Base-by-base conservation (phyloP, 2,113 vertebrate species). In the Sinocyclocheilus maitianheensis region DNA sequence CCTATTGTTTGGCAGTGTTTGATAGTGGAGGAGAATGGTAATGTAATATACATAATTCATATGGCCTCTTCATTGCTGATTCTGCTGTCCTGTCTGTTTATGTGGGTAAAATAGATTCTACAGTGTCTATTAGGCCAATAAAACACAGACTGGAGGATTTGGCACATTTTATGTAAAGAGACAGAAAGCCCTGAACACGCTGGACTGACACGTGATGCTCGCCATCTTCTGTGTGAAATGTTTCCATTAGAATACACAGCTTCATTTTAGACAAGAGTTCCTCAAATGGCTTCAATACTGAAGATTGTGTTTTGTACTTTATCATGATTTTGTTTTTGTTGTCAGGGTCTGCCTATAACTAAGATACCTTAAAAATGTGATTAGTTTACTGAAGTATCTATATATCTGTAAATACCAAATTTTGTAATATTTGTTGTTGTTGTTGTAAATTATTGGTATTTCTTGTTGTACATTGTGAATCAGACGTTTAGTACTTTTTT, bases 31-130 rank as follows among this genome's bases (percentile, higher is more conserved):
- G 92, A 93, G 93, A 95, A 95, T 95, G 94, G 95, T 93, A 95
- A 96, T 94, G 92, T 91, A 91, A 89, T 93, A 97, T 99, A 93
- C 96, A 99, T 98, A 97, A 98, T 98, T 97, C 96, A 99, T 97
- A 93, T 89, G 90, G 92, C 92, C 91, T 92, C 92, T 91, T 93
- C 92, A 92, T 95, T 95, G 93, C 95, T 95, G 95, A 95, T 95
- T 95, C 94, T 92, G 92, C 92, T 93, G 95, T 95, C 92, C 94
- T 96, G 93, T 91, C 86, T 96, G 95, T 97, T 97, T 96, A 96
- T 95, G 94, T 96, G 95, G 93, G 91, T 95, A 95, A 95, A 94
- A 95, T 95, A 95, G 94, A 96, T 96, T 92, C 95, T 95, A 92
- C 93, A 90, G 91, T 95, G 89, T 95, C 94, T 92, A 95, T 95